Evolutionary conservation across 2,888 invertebrate species (phyloP).

Genomic region (Timema podura): DNA sequence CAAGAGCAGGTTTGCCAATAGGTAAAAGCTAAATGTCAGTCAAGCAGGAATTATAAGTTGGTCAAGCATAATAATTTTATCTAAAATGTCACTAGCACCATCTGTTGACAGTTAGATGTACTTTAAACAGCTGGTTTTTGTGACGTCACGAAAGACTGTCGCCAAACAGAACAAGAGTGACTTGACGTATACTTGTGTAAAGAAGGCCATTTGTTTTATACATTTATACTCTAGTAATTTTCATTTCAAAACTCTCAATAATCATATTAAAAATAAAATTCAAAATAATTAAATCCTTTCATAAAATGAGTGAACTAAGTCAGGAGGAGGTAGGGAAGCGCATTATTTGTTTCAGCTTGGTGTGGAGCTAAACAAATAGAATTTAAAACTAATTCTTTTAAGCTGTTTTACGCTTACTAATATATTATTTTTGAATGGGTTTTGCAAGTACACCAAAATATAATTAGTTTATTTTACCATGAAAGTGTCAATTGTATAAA

Average conservation of each 20-base stretch:
- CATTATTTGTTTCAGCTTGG: slow-evolving; percentile 2
- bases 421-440: too few species aligned
- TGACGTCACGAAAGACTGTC: slow-evolving; percentile 30
- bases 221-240: slow-evolving; percentile 17
- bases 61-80: too few species aligned
- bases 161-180: slow-evolving; percentile 32
- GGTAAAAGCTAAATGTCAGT: too few species aligned
- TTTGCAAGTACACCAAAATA: too few species aligned
- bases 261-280: slow-evolving; percentile 3
- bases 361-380: too few species aligned
- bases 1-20: too few species aligned
- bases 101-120: background rate
- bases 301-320: slow-evolving; percentile 74
- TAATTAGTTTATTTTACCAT: too few species aligned
- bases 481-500: too few species aligned
- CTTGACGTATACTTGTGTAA: slow-evolving; percentile 26
- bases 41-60: too few species aligned
- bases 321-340: slow-evolving; percentile 76
- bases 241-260: background rate
- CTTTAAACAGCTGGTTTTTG: slow-evolving; percentile 25
- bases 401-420: too few species aligned
- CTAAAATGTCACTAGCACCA: background rate
- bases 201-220: slow-evolving; percentile 20
- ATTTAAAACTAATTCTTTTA: too few species aligned
- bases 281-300: background rate